Evolutionary conservation across 2,113 vertebrate genomes (phyloP).

Genomic region (Lampris incognitus): DNA sequence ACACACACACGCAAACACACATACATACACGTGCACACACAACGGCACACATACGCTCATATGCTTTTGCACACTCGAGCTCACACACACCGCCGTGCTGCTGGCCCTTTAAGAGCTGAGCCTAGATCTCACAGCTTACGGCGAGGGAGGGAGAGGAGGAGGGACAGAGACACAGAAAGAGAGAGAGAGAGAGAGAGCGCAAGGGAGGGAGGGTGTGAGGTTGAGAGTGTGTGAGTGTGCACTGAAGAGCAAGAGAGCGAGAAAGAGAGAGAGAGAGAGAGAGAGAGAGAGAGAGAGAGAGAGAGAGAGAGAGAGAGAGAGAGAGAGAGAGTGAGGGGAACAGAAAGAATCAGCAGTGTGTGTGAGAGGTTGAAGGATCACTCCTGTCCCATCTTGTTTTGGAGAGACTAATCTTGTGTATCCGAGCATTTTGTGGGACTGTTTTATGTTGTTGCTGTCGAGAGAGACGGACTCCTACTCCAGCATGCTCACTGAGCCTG

Average conservation of each 20-base stretch:
- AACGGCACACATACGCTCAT: conserved; percentile 1
- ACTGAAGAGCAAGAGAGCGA: background rate
- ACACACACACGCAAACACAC: conserved; percentile 21
- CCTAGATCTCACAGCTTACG: conserved; percentile 86
- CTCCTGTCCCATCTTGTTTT: conserved; percentile 84
- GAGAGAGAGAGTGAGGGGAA: conserved; percentile 80
- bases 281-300: conserved; percentile 68
- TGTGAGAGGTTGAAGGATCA: conserved; percentile 93
- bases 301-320: conserved; percentile 60
- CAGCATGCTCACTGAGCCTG: conserved; percentile 99
- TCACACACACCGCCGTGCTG: conserved; percentile 38
- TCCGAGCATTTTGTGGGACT: conserved; percentile 84
- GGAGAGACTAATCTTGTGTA: conserved; percentile 83
- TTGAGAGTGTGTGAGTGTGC: conserved; percentile 71
- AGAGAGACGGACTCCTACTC: conserved; percentile 86
- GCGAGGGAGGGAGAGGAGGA: conserved; percentile 79
- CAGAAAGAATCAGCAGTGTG: conserved; percentile 83
- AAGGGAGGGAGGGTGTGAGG: conserved; percentile 60
- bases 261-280: conserved; percentile 62
- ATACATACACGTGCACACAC: conserved; percentile 11
- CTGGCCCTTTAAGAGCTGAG: conserved; percentile 97
- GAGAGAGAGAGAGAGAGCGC: conserved; percentile 62
- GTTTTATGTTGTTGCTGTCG: conserved; percentile 88
- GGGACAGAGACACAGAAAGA: conserved; percentile 78
- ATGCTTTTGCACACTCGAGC: background rate